phyloP scores from a whole-genome alignment of 2,888 invertebrate species.

The Biston betularia region DNA sequence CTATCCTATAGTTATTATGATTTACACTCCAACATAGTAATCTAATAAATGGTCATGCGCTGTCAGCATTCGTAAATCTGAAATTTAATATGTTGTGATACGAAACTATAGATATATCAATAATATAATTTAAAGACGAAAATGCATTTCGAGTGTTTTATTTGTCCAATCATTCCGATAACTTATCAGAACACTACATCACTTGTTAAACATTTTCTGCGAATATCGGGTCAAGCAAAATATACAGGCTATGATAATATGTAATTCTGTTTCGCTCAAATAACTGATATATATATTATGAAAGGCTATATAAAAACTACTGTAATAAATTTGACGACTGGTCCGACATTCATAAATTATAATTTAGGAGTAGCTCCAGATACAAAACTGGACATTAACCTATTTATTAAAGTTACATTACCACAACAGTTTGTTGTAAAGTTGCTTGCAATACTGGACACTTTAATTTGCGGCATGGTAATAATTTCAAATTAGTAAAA shows the following conservation, averaged over 20 bases:
- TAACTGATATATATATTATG: constrained; percentile 49
- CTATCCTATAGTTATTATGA: neutral
- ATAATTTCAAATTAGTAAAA: constrained; percentile 13
- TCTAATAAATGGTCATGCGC: neutral
- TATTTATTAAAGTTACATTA: constrained; percentile 42
- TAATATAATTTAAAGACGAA: constrained; percentile 20
- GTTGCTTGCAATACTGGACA: constrained; percentile 4
- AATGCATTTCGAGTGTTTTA: constrained; percentile 26
- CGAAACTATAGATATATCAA: neutral
- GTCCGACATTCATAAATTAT: constrained; percentile 61
- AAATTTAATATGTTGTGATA: neutral
- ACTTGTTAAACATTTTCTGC: constrained; percentile 28
- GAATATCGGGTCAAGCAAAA: constrained; percentile 36
- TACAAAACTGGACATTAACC: constrained; percentile 43
- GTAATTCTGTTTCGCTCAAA: constrained; percentile 30
- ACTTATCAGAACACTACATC: constrained; percentile 36
- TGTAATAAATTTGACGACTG: constrained; percentile 51
- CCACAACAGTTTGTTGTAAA: constrained; percentile 1
- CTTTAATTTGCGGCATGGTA: constrained; percentile 2
- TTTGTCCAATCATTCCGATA: constrained; percentile 25
- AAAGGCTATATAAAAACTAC: constrained; percentile 51
- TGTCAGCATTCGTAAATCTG: constrained; percentile 1
- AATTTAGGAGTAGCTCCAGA: constrained; percentile 56
- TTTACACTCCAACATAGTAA: neutral
- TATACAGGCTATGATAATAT: constrained; percentile 29